Percentiles rank a stretch among this genome's conserved stretches.
Evolutionary conservation across 2,888 invertebrate species (phyloP).

Genomic region (Pristionchus exspectatus): DNA sequence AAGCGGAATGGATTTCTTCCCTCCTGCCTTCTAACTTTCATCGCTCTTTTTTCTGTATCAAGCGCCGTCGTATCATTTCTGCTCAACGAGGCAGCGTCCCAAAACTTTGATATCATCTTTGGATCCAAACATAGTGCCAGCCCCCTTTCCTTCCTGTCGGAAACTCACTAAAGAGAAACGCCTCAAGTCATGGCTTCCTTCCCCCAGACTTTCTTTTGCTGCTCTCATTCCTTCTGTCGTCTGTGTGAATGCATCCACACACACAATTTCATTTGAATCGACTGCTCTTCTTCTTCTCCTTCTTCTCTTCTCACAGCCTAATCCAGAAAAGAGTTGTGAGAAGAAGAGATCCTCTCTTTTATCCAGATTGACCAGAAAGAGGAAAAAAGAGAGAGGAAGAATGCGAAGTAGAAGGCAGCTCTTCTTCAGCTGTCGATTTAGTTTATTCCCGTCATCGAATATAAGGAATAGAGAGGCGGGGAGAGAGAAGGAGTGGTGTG

Average conservation of each 20-base stretch:
- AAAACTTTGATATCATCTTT: neutral
- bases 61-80: neutral
- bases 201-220: neutral
- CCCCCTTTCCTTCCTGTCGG: neutral
- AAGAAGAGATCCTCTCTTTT: conserved; percentile 40
- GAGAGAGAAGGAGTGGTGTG: conserved; percentile 16
- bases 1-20: conserved; percentile 38
- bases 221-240: neutral
- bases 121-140: neutral
- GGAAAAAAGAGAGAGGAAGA: neutral
- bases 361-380: conserved; percentile 21
- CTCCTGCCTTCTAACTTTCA: conserved; percentile 39
- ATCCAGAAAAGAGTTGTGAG: conserved; percentile 30
- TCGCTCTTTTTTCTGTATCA: neutral
- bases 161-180: neutral
- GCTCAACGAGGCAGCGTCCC: neutral
- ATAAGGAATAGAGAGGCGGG: neutral
- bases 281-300: conserved; percentile 15
- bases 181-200: neutral
- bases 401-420: neutral
- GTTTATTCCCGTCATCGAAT: neutral
- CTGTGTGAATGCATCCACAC: conserved; percentile 24
- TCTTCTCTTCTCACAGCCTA: neutral
- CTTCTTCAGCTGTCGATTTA: neutral
- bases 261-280: conserved; percentile 50